Base-by-base conservation (phyloP, 2,888 invertebrate genomes). In the Carterocephalus palaemon region DNA sequence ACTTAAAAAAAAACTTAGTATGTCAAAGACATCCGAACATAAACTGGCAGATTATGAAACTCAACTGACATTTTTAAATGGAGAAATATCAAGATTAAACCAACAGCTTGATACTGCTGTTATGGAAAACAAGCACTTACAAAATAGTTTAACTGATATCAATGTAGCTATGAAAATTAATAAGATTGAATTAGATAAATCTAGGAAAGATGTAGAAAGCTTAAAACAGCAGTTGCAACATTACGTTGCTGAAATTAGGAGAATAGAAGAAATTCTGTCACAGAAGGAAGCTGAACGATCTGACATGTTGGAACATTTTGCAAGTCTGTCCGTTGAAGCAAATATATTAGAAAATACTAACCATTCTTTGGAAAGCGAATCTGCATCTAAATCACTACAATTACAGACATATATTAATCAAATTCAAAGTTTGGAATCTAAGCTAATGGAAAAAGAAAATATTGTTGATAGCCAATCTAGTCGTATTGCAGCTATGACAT, bases 301-400 rank as follows among this genome's bases (percentile, higher is more conserved):
- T 47, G 93, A 94, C 67, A 91, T 95, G 90, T 68, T 95, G 57
- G 93, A 94, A 63, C 92, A 94, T 57, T 95, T 93, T 76, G 90
- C 92, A 50, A 92, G 91, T 65, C 81, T 95, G 13, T 93, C 92
- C 39, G 89, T 92, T 48, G 94, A 95, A 76, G 94, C 94, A 2
- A 92, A 92, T 37, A 88, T 90, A 48, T 77, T 95, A 51, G 94
- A 94, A 78, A 93, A 89, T 56, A 94, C 90, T 52, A 95, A 95
- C 72, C 93, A 93, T 63, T 92, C 92, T 39, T 84, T 95, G 53
- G 94, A 95, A 73, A 90, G 89, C 54, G 93, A 94, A 77, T 92
- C 93, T 2, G 90, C 90, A 3, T 92, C 93, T 56, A 90, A 91
- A 47, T 91, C 91, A 54, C 67, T 80, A 29, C 88, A 89, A 49